A percentile compares a stretch with the other conserved stretches of the same genome.
phyloP scores from a whole-genome alignment of 1,140 invertebrate genomes.

The Scylla paramamosain region DNA sequence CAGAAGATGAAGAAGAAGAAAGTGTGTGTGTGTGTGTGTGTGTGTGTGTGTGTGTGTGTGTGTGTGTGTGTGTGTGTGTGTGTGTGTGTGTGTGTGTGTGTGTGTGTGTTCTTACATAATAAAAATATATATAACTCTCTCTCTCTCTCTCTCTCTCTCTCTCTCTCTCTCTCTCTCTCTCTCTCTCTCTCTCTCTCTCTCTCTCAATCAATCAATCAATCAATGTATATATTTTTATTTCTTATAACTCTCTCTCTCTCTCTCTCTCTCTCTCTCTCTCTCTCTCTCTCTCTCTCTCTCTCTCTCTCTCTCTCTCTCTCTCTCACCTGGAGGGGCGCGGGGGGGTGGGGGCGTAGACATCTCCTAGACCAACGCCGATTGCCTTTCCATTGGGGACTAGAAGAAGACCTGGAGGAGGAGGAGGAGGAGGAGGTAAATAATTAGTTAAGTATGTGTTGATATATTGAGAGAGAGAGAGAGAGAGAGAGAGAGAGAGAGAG shows the following conservation, averaged over 20 bases:
- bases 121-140: no score
- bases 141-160: no score
- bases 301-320: conserved; percentile 5
- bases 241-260: no score
- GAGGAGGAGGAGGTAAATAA: not conserved
- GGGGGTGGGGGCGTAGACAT: conserved; percentile 79
- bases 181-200: no score
- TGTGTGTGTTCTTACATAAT: no score
- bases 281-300: not conserved
- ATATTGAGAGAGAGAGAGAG: no score
- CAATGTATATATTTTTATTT: no score
- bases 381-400: conserved; percentile 94
- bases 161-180: no score
- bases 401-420: conserved; percentile 85
- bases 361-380: conserved; percentile 90
- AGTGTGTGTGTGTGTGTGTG: conserved; percentile 27
- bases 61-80: conserved; percentile 23
- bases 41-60: conserved; percentile 45
- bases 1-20: not conserved
- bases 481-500: not conserved
- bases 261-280: no score
- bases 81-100: no score
- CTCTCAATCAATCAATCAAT: no score
- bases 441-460: not conserved
- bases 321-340: conserved; percentile 25